These are phyloP conservation scores for Tichodroma muraria DNA, from an alignment of 2,113 vertebrate species.

Conservation along the genomic window DNA sequence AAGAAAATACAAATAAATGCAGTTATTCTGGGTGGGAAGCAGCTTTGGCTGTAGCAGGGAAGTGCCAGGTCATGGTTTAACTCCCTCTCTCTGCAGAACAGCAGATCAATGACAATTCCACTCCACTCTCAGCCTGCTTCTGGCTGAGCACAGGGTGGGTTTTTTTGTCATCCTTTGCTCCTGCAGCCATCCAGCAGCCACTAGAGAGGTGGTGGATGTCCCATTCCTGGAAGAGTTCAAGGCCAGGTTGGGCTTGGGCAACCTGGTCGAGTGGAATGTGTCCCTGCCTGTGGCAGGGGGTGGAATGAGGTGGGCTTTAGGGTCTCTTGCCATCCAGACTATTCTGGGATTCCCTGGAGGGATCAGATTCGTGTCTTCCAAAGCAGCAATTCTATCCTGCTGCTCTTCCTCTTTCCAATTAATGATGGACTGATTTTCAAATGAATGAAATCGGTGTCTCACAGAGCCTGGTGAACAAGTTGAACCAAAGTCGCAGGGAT, in stretches of 20 bases:
- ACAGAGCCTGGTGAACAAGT: background rate
- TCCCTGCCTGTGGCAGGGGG: background rate
- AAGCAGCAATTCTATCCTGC: background rate
- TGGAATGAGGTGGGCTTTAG: background rate
- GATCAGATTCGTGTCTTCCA: fast-evolving
- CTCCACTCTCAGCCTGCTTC: background rate
- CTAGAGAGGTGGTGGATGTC: background rate
- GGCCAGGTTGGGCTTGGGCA: background rate
- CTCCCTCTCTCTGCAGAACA: background rate
- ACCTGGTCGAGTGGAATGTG: background rate
- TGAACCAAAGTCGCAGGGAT: background rate
- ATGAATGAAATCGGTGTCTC: fast-evolving
- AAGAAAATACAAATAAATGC: background rate
- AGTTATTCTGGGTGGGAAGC: background rate
- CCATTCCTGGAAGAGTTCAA: background rate
- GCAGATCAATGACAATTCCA: background rate
- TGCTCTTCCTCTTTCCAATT: background rate
- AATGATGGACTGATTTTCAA: background rate
- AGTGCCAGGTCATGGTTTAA: background rate
- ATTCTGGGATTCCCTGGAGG: background rate
- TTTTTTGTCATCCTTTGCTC: background rate
- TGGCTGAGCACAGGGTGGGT: background rate
- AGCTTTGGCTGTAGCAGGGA: background rate
- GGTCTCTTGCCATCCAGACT: background rate
- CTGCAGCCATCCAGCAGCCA: background rate